phyloP scores from a whole-genome alignment of 2,888 invertebrate genomes.

The Acronicta aceris region DNA sequence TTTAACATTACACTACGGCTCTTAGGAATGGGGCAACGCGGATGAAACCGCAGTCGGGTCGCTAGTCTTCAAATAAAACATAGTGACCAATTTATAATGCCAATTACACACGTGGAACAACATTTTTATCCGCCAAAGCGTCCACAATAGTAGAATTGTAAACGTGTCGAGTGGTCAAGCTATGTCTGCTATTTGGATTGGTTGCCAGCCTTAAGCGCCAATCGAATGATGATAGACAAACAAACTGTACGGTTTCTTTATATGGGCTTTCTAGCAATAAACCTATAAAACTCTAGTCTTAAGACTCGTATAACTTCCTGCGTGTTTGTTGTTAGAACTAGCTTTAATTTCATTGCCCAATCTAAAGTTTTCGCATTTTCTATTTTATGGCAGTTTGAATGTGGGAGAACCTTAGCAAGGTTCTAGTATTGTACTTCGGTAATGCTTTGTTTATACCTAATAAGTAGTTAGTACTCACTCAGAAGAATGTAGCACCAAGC shows the following conservation, averaged over 20 bases:
- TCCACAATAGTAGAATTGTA: too few species aligned
- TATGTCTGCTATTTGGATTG: too few species aligned
- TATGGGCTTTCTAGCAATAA: conserved; percentile 7
- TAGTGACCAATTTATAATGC: too few species aligned
- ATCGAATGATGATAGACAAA: not conserved
- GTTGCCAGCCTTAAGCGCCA: too few species aligned
- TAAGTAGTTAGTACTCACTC: not conserved
- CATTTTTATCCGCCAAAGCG: too few species aligned
- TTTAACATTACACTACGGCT: too few species aligned
- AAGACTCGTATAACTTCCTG: conserved; percentile 11
- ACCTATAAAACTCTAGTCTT: conserved; percentile 21
- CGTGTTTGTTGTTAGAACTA: conserved; percentile 12
- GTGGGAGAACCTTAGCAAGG: conserved; percentile 6
- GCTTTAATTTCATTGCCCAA: conserved; percentile 19
- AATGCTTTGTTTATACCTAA: conserved; percentile 6
- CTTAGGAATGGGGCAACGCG: too few species aligned
- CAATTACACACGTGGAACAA: too few species aligned
- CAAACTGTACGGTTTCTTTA: not conserved
- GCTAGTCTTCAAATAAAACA: too few species aligned
- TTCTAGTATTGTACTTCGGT: not conserved
- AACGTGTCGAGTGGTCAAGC: too few species aligned
- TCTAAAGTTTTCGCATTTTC: conserved; percentile 33
- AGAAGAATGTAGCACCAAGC: too few species aligned
- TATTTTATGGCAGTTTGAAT: conserved; percentile 26
- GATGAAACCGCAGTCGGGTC: too few species aligned